These are phyloP conservation scores for Urophycis tenuis DNA, from an alignment of 2,797 vertebrate genomes.

Conservation along the genomic window DNA sequence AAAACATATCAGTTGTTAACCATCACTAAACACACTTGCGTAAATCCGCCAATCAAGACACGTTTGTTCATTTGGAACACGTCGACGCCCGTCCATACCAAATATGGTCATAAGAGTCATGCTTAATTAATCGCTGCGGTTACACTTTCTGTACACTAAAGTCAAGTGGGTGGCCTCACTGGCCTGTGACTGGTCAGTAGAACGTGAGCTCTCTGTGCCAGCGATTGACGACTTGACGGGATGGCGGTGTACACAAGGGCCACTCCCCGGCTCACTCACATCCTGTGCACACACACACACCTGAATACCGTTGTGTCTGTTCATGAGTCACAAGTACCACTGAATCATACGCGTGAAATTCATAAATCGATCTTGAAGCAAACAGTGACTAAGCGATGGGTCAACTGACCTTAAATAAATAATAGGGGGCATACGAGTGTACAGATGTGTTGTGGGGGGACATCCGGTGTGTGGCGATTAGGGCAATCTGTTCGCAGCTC, in stretches of 20 bases:
- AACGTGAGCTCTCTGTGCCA: neutral
- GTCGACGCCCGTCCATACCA: neutral
- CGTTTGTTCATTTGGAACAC: neutral
- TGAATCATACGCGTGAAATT: neutral
- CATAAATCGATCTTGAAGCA: no score
- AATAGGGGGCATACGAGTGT: neutral
- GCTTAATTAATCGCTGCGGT: neutral
- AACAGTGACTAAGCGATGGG: neutral
- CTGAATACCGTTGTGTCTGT: constrained; percentile 31
- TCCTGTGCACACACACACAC: constrained; percentile 47
- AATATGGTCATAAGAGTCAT: neutral
- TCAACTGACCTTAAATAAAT: neutral
- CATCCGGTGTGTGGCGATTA: neutral
- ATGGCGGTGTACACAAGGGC: constrained; percentile 8
- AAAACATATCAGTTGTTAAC: neutral
- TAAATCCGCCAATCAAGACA: neutral
- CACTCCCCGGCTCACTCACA: constrained; percentile 52
- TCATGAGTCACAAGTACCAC: constrained; percentile 35
- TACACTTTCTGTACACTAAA: constrained; percentile 4
- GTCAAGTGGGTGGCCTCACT: neutral
- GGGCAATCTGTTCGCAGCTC: neutral
- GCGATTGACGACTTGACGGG: neutral
- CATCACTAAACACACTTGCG: neutral
- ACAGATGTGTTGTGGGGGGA: neutral
- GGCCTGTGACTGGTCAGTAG: neutral